A percentile compares a stretch with the other conserved stretches of the same genome.
phyloP scores from a whole-genome alignment of 2,797 vertebrate species.

The Characodon lateralis region DNA sequence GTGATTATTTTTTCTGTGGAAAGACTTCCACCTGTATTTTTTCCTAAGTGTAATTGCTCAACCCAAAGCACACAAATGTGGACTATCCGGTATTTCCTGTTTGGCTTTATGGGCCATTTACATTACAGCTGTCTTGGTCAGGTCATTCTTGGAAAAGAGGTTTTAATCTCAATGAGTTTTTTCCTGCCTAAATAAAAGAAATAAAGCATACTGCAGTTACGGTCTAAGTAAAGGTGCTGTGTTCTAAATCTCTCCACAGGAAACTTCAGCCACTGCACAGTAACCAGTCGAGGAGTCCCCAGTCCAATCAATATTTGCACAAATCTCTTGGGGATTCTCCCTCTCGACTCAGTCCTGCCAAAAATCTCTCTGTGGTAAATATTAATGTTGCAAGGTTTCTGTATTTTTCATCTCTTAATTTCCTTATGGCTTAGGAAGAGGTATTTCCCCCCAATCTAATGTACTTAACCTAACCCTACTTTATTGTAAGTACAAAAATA shows the following conservation, averaged over 20 bases:
- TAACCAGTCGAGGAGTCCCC: slow-evolving; percentile 76
- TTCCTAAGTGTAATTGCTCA: slow-evolving; percentile 36
- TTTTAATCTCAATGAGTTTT: no score
- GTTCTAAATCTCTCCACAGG: slow-evolving; percentile 71
- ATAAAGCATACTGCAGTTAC: background rate
- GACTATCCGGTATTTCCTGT: slow-evolving; percentile 40
- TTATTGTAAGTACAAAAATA: background rate
- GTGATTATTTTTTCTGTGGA: slow-evolving; percentile 27
- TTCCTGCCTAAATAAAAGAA: no score
- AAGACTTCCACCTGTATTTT: slow-evolving; percentile 13
- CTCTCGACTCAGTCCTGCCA: slow-evolving; percentile 82
- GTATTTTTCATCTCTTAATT: slow-evolving; percentile 8
- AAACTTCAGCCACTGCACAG: slow-evolving; percentile 80
- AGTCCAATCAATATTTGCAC: slow-evolving; percentile 76
- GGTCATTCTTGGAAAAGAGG: no score
- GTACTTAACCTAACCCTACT: background rate
- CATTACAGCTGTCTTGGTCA: background rate
- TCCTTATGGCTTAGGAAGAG: slow-evolving; percentile 12
- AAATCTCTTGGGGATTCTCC: slow-evolving; percentile 81
- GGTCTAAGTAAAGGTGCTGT: slow-evolving; percentile 59
- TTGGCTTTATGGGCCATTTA: slow-evolving; percentile 45
- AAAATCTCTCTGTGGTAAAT: slow-evolving; percentile 81
- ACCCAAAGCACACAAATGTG: slow-evolving; percentile 31
- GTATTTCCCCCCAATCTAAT: slow-evolving; percentile 21
- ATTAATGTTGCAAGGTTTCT: slow-evolving; percentile 44